Base-by-base conservation (phyloP, 2,888 invertebrate species). In the Sinentomon sp. region DNA sequence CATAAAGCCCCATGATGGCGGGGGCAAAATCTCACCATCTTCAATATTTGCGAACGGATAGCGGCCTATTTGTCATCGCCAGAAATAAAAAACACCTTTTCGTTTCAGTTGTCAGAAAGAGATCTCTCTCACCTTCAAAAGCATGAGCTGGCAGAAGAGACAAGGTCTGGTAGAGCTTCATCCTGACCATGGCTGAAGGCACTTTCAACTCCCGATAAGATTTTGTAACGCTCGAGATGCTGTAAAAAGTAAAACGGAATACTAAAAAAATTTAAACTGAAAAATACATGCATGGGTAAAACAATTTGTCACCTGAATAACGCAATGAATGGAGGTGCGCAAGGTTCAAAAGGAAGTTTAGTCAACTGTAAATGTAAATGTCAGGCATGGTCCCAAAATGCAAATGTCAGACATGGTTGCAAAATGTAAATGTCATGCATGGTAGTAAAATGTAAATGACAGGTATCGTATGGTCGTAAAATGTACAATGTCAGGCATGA, bases 191-290 rank as follows among this genome's bases (percentile, higher is more conserved):
- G 6, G 89, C 89, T 6, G 80, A 75, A 12, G 85, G 78, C 1
- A 89, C 89, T 52, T 92, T 92, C 34, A 94, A 59, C 45, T 83
- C 80, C 10, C 87, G 83, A 53, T 82, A 82, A 46, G 69, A 72
- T 49, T 82, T 80, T 19, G 85, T 60, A 17, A 87, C 72, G 14
- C 69, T 64, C 35, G 75, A 68, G 43, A 87, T 68, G 46, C 83
- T 85, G 50, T 24, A 57, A 55, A 41, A 39, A 33, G 14, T 36
- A 36, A 10, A 30, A 28, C 22, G 4, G 14, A 2, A 19, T 28
- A 28, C 26, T 22, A 22, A 33, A 2, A 25, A 17, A 34, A 30
- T 12, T 7, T 16, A 14, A 7, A 16, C n/a, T 32, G 19, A 30
- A 17, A 21, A 6, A 33, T 36, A 5, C 22, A 9, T 22, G 7